Evolutionary conservation across 2,113 vertebrate species (phyloP), one percentile per base, ranked within the genome.

Genomic region (Nothobranchius kuhntae): DNA sequence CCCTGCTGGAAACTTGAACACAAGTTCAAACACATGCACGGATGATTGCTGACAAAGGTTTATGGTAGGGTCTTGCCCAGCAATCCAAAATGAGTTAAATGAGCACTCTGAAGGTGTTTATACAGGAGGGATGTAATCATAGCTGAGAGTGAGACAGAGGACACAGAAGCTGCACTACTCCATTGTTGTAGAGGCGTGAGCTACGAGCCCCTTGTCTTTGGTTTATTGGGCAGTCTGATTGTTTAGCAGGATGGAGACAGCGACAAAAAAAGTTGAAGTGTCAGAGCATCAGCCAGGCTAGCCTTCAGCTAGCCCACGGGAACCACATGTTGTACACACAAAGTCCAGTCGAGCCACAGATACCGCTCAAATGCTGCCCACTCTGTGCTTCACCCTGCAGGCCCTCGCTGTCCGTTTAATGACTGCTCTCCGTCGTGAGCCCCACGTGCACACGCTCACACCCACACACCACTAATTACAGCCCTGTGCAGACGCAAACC

Each of bases 391-490:
- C 63, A 44, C 42, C 80, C 68, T 48, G 24, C n/a, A 63, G 78
- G 73, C 81, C 50, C 57, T 48, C 10, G 38, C 72, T 75, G 58
- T 75, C 78, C 30, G 26, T 86, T 65, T 90, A 91, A 90, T 85
- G 83, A 89, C 53, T 61, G 68, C 40, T 80, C 64, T 53, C 24
- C 61, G 76, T 67, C 78, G 68, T 65, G 86, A 91, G 89, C 56
- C 72, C 56, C 73, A 76, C 66, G 57, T 7, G 44, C 62, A 70
- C 71, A 71, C 65, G n/a, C 74, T 59, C 60, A 71, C 78, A 78
- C 79, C 65, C 75, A 74, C 81, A 73, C 77, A 81, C 69, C 82
- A 87, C 84, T 85, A 89, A 91, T 85, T 73, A 75, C 86, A 56
- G 72, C 74, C 75, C 81, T 85, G 62, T 40, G 2, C 13, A 85